Conservation (phyloP, 2,113 vertebrate genomes). For the Lichenostomus cassidix region DNA sequence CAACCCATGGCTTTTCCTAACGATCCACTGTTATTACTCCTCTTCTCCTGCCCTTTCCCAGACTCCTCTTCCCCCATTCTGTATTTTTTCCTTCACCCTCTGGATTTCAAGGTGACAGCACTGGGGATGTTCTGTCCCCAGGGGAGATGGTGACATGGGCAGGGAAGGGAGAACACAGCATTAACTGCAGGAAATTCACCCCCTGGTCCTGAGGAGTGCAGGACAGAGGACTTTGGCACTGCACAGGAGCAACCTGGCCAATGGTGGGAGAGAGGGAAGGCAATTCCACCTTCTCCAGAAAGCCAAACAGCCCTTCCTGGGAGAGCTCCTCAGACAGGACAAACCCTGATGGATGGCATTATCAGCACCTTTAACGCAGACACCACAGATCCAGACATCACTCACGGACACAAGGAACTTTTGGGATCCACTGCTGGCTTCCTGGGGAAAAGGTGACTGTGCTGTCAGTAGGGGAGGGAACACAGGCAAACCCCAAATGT, state of each 20-base stretch:
- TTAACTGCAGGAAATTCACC: background rate
- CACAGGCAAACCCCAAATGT: fast-evolving
- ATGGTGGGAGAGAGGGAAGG: background rate
- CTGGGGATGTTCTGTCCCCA: background rate
- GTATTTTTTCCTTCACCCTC: fast-evolving
- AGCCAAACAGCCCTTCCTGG: background rate
- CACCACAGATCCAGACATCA: fast-evolving
- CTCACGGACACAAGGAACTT: background rate
- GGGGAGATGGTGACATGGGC: fast-evolving
- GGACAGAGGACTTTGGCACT: background rate
- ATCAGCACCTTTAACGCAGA: fast-evolving
- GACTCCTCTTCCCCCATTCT: background rate
- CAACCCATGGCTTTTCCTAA: fast-evolving
- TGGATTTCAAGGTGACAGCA: fast-evolving
- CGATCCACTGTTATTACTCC: fast-evolving
- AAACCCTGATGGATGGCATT: fast-evolving
- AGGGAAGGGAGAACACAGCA: background rate
- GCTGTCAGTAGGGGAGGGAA: background rate
- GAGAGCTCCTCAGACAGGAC: background rate
- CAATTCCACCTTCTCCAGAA: background rate
- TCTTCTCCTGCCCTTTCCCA: background rate
- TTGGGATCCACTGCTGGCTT: background rate
- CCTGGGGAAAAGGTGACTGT: fast-evolving
- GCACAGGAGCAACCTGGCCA: background rate
- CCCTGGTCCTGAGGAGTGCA: background rate